phyloP scores from a whole-genome alignment of 2,113 vertebrate genomes.

The Pongo abelii region DNA sequence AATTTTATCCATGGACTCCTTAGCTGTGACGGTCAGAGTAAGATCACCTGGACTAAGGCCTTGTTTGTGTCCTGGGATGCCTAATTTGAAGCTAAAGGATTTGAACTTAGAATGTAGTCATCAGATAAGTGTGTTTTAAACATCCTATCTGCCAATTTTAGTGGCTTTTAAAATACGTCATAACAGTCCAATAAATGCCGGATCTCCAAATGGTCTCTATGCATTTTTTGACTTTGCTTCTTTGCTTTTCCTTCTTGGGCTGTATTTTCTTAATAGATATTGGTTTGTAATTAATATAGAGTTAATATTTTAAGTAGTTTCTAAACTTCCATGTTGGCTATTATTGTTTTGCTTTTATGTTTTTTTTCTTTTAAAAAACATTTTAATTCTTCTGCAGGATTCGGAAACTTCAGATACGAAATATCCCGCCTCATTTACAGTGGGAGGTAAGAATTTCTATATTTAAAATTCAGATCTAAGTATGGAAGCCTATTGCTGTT shows the following conservation, averaged over 20 bases:
- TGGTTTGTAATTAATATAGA: slow-evolving; percentile 35
- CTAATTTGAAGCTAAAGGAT: not conserved
- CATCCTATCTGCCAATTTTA: not conserved
- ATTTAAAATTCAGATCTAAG: slow-evolving; percentile 53
- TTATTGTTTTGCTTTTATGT: slow-evolving; percentile 33
- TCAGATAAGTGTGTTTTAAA: slow-evolving; percentile 30
- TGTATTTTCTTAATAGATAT: not conserved
- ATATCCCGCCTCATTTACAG: slow-evolving; percentile 96
- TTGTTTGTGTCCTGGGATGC: not conserved
- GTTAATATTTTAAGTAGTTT: slow-evolving; percentile 30
- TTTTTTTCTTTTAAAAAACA: slow-evolving; percentile 56
- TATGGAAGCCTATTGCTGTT: not conserved
- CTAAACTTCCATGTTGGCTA: slow-evolving; percentile 7
- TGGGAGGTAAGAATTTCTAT: slow-evolving; percentile 92
- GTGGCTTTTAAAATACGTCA: slow-evolving; percentile 21
- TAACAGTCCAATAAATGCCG: not conserved
- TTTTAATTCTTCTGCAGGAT: slow-evolving; percentile 88
- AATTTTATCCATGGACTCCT: not conserved
- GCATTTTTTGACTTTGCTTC: not conserved
- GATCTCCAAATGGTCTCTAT: not conserved
- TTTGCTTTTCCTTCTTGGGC: not conserved
- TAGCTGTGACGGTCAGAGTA: slow-evolving; percentile 10
- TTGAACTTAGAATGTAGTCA: slow-evolving; percentile 17
- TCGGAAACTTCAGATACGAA: slow-evolving; percentile 97
- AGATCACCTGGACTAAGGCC: not conserved